phyloP scores from a whole-genome alignment of 2,888 invertebrate species.

The Drosophila robusta region DNA sequence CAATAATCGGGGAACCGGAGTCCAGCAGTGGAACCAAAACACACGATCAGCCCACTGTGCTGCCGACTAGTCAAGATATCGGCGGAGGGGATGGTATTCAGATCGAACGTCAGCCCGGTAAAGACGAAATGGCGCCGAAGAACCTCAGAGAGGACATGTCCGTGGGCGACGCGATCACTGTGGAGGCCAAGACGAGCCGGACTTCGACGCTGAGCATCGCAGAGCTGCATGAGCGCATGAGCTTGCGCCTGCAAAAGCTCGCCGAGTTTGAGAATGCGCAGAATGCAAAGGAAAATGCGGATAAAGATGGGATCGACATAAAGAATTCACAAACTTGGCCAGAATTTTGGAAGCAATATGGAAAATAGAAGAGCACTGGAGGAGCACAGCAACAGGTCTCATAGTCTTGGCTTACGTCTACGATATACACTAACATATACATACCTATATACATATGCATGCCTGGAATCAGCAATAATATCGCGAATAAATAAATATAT shows the following conservation, averaged over 20 bases:
- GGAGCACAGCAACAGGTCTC: neutral
- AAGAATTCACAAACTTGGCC: conserved; percentile 15
- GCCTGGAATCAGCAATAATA: too few species aligned
- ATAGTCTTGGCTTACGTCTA: too few species aligned
- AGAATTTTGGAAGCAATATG: conserved; percentile 12
- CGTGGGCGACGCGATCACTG: neutral
- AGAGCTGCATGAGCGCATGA: conserved; percentile 58
- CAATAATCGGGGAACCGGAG: neutral
- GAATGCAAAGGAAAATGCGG: neutral
- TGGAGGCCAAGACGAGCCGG: neutral
- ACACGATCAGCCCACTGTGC: neutral
- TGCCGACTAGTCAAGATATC: neutral
- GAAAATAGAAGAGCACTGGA: neutral
- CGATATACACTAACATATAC: too few species aligned
- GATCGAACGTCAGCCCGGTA: neutral
- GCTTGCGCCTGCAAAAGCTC: conserved; percentile 43
- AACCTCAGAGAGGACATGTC: neutral
- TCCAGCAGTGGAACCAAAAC: neutral
- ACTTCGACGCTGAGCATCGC: conserved; percentile 3
- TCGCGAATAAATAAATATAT: too few species aligned
- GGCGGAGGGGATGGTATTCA: neutral
- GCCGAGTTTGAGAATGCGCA: conserved; percentile 55
- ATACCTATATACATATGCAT: too few species aligned
- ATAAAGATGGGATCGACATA: neutral
- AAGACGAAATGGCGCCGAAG: neutral